Percentiles rank a stretch among this genome's conserved stretches.
Evolutionary conservation across 2,113 vertebrate species (phyloP).

Genomic region (Rafetus swinhoei): DNA sequence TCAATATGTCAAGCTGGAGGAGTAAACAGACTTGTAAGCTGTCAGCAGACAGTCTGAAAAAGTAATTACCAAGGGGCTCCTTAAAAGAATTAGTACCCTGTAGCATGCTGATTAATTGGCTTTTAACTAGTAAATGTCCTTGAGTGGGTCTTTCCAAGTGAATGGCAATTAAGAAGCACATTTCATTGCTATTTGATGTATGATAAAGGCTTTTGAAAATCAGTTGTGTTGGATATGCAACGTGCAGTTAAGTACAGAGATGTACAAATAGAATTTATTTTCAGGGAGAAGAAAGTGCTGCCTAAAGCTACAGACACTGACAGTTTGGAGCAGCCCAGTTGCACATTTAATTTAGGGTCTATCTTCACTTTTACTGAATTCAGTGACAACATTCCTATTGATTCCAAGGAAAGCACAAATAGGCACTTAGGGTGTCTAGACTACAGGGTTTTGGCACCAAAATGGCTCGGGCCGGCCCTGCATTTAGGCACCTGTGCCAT

Average conservation of each 20-base stretch:
- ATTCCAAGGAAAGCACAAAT: rapidly evolving
- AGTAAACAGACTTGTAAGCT: conserved; percentile 36
- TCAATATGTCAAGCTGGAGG: background rate
- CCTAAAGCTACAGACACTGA: background rate
- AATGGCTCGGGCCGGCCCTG: too few relatives aligned
- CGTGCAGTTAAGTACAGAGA: background rate
- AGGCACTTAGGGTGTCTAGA: rapidly evolving
- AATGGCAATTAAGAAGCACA: background rate
- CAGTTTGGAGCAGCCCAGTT: too few relatives aligned
- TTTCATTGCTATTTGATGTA: background rate
- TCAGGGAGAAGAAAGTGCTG: background rate
- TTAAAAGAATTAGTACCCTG: conserved; percentile 43
- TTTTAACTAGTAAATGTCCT: conserved; percentile 1
- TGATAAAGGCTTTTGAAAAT: background rate
- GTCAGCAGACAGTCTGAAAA: conserved; percentile 2
- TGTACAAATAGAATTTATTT: background rate
- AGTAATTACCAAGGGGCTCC: conserved; percentile 42
- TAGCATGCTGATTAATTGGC: conserved; percentile 58
- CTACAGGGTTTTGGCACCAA: too few relatives aligned
- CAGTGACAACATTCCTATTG: rapidly evolving
- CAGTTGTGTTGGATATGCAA: background rate
- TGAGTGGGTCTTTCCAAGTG: background rate
- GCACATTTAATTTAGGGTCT: background rate
- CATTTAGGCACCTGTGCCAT: too few relatives aligned
- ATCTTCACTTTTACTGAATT: background rate